These are phyloP conservation scores for Rafetus swinhoei DNA, from an alignment of 2,113 vertebrate genomes.

Conservation along the genomic window DNA sequence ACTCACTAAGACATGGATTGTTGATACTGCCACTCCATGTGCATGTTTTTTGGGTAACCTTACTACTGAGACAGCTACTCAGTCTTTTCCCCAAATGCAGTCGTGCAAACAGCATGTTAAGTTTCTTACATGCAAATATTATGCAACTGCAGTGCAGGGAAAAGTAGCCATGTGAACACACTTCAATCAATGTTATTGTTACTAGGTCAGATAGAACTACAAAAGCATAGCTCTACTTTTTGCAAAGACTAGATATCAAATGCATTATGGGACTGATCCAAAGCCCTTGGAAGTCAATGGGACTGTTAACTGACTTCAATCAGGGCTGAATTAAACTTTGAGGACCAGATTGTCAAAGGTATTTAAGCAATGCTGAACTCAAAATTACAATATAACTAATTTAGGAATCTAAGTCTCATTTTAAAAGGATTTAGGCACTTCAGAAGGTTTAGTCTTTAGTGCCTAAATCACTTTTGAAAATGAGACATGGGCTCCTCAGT, in stretches of 20 bases:
- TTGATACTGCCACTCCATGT: background rate
- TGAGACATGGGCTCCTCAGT: too few species aligned
- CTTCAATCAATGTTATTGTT: background rate
- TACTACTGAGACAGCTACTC: rapidly evolving
- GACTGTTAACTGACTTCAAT: background rate
- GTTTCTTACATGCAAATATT: background rate
- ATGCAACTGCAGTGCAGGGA: background rate
- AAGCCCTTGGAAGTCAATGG: background rate
- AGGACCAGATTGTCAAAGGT: background rate
- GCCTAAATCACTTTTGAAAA: background rate
- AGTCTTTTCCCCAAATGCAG: background rate
- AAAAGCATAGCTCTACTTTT: background rate
- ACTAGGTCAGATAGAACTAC: rapidly evolving
- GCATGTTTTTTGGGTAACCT: background rate
- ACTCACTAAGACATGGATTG: background rate
- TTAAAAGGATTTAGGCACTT: background rate
- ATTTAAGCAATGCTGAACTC: background rate
- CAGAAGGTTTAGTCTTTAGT: background rate
- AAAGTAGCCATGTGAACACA: background rate
- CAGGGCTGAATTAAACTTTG: rapidly evolving
- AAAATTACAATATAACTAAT: background rate
- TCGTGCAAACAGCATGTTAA: rapidly evolving
- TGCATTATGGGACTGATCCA: rapidly evolving
- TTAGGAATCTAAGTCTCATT: background rate
- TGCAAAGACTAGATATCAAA: background rate